Evolutionary conservation across 2,888 invertebrate genomes (phyloP), one percentile per base, ranked within the genome.

Genomic region (Helleia helle): DNA sequence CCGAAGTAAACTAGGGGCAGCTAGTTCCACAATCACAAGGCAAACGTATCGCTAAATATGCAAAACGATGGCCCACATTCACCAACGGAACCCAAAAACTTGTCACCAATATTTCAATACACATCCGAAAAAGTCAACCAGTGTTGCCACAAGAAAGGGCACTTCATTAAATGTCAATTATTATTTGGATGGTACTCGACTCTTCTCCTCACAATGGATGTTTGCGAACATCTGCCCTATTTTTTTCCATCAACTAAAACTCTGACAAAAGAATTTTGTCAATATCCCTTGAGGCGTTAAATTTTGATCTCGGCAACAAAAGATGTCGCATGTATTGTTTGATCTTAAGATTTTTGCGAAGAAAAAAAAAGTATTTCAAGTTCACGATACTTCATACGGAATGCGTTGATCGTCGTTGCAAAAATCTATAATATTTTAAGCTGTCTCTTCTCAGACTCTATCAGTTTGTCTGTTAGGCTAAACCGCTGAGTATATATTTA

Each of bases 91-190:
- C 17, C 9, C 11, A 28, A 11, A 37, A 26, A 15, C 7, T 12
- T 13, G 29, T 11, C 12, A 26, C 26, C 9, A 26, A 37, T 27
- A 12, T 24, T 12, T 9, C 29, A 24, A 18, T 7, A 30, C 22
- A 24, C 30, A 39, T 11, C 9, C 37, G 27, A 37, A 44, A 47
- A 48, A 49, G 50, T 49, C 50, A 54, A 49, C 46, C 43, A 43
- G 41, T 45, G 41, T 46, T 41, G 38, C 42, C 42, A 44, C 43
- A 43, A 41, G 29, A 43, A 49, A 49, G 57, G 61, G 63, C 68
- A 77, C 75, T 77, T 71, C 72, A 77, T 77, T 75, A 62, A 68
- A 76, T 67, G 66, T 63, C 77, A 77, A 77, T 77, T 74, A 62
- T 52, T 49, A 40, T 48, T 51, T 58, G 54, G 48, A 59, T 46